Evolutionary conservation across 2,113 vertebrate species (phyloP).

Genomic region (Hydrochoerus hydrochaeris): DNA sequence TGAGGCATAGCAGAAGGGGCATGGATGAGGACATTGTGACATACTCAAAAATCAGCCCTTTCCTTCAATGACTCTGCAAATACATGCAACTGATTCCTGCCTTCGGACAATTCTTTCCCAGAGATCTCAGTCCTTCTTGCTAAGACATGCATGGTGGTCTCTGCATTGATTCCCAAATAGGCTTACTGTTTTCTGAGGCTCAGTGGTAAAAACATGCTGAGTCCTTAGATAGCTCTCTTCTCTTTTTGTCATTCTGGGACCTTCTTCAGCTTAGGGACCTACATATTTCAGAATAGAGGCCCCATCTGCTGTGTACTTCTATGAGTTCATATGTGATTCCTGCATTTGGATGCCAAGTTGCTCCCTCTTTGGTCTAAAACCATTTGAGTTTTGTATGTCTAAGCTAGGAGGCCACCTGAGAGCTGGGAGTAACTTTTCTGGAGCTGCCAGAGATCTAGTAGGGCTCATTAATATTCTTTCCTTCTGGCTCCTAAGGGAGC

Average conservation of each 20-base stretch:
- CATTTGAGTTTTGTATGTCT: slow-evolving; percentile 69
- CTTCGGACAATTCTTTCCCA: not conserved
- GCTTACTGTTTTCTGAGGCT: not conserved
- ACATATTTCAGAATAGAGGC: slow-evolving; percentile 4
- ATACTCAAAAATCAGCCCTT: not conserved
- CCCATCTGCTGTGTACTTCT: not conserved
- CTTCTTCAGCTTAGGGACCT: not conserved
- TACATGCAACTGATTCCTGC: not conserved
- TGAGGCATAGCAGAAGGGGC: not conserved
- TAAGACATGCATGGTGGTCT: not conserved
- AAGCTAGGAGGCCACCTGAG: slow-evolving; percentile 49
- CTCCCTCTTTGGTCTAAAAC: slow-evolving; percentile 23
- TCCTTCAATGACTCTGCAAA: not conserved
- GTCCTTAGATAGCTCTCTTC: not conserved
- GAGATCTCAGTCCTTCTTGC: not conserved
- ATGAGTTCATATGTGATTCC: not conserved
- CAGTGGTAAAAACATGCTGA: not conserved
- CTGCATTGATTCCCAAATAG: not conserved
- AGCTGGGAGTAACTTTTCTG: slow-evolving; percentile 51
- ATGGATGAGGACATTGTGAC: not conserved
- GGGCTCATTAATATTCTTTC: slow-evolving; percentile 72
- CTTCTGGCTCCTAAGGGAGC: slow-evolving; percentile 58
- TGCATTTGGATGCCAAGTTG: slow-evolving; percentile 10
- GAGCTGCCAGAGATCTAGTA: slow-evolving; percentile 24
- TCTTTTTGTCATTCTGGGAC: slow-evolving; percentile 21